Percentiles rank a stretch among this genome's conserved stretches.
These are phyloP conservation scores for Drosophila pegasa DNA, from an alignment of 2,888 invertebrate genomes.

Conservation along the genomic window DNA sequence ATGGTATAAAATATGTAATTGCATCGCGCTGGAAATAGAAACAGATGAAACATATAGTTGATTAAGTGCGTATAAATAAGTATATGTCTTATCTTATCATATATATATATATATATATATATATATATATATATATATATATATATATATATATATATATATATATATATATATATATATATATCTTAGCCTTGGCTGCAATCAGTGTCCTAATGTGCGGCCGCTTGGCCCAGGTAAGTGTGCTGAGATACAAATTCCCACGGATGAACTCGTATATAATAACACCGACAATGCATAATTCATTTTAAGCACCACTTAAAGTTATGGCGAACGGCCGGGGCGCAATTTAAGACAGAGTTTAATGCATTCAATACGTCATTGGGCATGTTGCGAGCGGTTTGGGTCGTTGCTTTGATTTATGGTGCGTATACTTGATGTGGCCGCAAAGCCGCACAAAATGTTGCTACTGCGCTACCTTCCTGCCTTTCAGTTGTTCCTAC, in stretches of 20 bases:
- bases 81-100: too few species aligned
- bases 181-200: constrained; percentile 16
- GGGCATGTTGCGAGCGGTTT: constrained; percentile 45
- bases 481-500: background rate
- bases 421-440: constrained; percentile 77
- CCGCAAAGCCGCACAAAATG: constrained; percentile 71
- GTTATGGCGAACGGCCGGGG: constrained; percentile 65
- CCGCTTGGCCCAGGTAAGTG: constrained; percentile 28
- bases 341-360: constrained; percentile 72
- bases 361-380: constrained; percentile 78
- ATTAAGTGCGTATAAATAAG: too few species aligned
- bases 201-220: constrained; percentile 41
- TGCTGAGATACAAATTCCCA: constrained; percentile 21
- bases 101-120: too few species aligned
- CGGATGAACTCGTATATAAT: constrained; percentile 42
- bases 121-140: too few species aligned
- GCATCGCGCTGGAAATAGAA: constrained; percentile 36
- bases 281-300: constrained; percentile 68
- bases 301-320: constrained; percentile 79
- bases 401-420: constrained; percentile 71
- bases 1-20: constrained; percentile 42
- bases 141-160: too few species aligned
- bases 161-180: too few species aligned
- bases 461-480: constrained; percentile 28
- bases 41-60: too few species aligned